Evolutionary conservation across 2,113 vertebrate species (phyloP).

Genomic region (Mormoops blainvillei): DNA sequence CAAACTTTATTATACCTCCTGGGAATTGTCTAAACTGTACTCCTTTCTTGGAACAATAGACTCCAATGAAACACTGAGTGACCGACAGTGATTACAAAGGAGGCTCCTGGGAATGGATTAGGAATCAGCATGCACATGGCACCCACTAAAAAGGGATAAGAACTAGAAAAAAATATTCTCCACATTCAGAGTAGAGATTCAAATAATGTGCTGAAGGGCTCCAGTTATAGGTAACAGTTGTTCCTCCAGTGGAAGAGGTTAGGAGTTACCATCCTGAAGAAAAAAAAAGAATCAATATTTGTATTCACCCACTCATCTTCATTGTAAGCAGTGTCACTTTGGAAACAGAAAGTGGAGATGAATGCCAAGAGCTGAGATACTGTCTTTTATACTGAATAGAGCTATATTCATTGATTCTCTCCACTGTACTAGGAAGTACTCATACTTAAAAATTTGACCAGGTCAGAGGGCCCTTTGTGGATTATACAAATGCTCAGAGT

Average conservation of each 20-base stretch:
- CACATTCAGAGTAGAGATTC: background rate
- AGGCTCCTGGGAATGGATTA: background rate
- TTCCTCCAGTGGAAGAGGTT: background rate
- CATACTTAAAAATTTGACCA: background rate
- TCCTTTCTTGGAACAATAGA: background rate
- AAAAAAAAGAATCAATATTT: background rate
- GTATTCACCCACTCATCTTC: background rate
- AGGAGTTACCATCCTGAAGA: background rate
- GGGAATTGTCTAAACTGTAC: background rate
- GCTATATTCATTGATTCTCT: background rate
- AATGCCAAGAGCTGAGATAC: background rate
- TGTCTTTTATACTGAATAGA: background rate
- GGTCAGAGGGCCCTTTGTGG: fast-evolving
- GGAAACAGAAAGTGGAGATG: background rate
- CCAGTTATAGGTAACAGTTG: background rate
- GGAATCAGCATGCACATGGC: background rate
- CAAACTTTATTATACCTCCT: background rate
- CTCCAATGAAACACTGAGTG: background rate
- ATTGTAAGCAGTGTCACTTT: background rate
- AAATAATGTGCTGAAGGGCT: background rate
- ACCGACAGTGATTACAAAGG: background rate
- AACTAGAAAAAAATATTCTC: background rate
- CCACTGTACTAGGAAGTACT: background rate
- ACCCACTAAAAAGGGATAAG: background rate
- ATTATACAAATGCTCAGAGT: background rate